Evolutionary conservation across 2,888 invertebrate species (phyloP).

Genomic region (Brenthis ino): DNA sequence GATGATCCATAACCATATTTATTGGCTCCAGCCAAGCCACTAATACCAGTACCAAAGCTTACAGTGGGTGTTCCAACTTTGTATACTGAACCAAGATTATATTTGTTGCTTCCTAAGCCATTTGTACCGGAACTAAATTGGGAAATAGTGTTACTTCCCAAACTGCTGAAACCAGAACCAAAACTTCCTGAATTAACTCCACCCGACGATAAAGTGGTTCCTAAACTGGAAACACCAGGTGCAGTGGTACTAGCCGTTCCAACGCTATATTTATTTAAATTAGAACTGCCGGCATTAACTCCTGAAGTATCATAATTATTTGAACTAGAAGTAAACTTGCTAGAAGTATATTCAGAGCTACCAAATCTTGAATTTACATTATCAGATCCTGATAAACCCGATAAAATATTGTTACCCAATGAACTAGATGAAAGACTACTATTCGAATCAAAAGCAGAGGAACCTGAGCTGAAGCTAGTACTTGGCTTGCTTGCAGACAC

Average conservation of each 20-base stretch:
- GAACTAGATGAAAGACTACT: slow-evolving; percentile 14
- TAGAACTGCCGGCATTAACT: background rate
- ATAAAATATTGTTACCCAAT: background rate
- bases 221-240: background rate
- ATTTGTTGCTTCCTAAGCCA: background rate
- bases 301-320: too few relatives aligned
- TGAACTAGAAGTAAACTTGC: too few relatives aligned
- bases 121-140: background rate
- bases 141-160: background rate
- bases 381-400: background rate
- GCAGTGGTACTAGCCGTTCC: background rate
- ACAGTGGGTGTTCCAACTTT: background rate
- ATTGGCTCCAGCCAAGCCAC: background rate
- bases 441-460: slow-evolving; percentile 1
- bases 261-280: background rate
- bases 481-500: slow-evolving; percentile 16
- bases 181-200: slow-evolving; percentile 5
- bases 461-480: slow-evolving; percentile 8
- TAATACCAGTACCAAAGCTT: background rate
- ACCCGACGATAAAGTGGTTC: background rate
- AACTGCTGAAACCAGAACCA: slow-evolving; percentile 14
- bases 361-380: background rate
- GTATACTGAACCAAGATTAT: background rate
- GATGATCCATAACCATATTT: slow-evolving; percentile 7
- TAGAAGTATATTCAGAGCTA: background rate